These are phyloP conservation scores for Chromobotia macracanthus DNA, from an alignment of 2,797 vertebrate species.

Conservation along the genomic window DNA sequence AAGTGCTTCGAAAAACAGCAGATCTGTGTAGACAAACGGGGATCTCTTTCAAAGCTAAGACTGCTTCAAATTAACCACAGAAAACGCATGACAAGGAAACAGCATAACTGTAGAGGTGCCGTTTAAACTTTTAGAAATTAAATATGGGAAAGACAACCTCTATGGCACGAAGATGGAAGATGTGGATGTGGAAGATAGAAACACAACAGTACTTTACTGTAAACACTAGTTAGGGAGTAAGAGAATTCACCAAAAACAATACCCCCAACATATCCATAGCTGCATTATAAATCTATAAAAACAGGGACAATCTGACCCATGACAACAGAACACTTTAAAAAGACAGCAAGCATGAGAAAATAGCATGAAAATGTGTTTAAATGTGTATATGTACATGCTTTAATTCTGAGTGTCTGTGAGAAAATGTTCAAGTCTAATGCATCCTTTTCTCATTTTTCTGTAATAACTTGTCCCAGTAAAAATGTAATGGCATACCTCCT, in stretches of 20 bases:
- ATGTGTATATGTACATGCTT: too few relatives aligned
- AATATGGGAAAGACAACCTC: slow-evolving; percentile 38
- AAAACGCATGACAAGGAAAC: slow-evolving; percentile 23
- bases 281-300: background rate
- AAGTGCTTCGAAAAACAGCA: background rate
- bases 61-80: slow-evolving; percentile 24
- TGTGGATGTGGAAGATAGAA: slow-evolving; percentile 29
- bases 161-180: too few relatives aligned
- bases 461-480: too few relatives aligned
- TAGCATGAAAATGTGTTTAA: too few relatives aligned
- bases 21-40: slow-evolving; percentile 11
- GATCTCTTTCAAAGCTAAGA: slow-evolving; percentile 19
- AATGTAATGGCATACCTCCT: too few relatives aligned
- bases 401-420: too few relatives aligned
- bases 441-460: background rate
- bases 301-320: background rate
- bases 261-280: background rate
- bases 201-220: slow-evolving; percentile 47
- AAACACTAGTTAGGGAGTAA: slow-evolving; percentile 8
- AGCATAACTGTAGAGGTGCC: background rate
- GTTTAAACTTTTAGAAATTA: background rate
- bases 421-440: too few relatives aligned
- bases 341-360: background rate
- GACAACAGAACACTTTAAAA: background rate
- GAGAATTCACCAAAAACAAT: background rate